These are phyloP conservation scores for Tachysurus vachellii DNA, from an alignment of 2,113 vertebrate species.

Conservation along the genomic window DNA sequence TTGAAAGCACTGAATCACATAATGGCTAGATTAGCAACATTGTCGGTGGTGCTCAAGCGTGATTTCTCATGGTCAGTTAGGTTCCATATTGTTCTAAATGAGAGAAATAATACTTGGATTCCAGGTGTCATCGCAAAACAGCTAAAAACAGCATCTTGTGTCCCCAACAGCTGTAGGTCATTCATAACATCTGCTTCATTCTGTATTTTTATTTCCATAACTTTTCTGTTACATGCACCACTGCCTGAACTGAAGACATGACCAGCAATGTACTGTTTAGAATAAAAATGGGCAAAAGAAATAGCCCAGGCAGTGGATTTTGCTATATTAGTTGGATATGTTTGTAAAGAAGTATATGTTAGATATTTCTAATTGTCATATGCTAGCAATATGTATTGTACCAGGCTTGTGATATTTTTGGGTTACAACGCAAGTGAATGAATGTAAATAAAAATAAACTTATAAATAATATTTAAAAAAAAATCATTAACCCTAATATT, in stretches of 20 bases:
- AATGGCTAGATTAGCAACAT: background rate
- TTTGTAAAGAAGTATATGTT: constrained; percentile 86
- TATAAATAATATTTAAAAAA: constrained; percentile 68
- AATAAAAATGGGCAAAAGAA: constrained; percentile 14
- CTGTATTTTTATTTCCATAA: constrained; percentile 58
- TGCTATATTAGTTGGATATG: constrained; percentile 78
- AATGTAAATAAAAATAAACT: constrained; percentile 82
- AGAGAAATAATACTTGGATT: background rate
- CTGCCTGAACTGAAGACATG: constrained; percentile 72
- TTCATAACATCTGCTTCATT: constrained; percentile 46
- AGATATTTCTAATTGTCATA: constrained; percentile 86
- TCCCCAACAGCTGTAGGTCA: constrained; percentile 23
- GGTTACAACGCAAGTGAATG: constrained; percentile 84
- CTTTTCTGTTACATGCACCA: constrained; percentile 62
- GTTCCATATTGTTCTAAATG: background rate
- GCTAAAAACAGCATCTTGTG: constrained; percentile 23
- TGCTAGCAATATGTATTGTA: constrained; percentile 92
- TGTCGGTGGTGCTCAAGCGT: background rate
- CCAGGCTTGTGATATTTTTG: constrained; percentile 85
- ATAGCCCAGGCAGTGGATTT: constrained; percentile 62
- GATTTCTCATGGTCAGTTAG: background rate
- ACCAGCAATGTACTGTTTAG: constrained; percentile 69
- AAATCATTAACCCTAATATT: constrained; percentile 73
- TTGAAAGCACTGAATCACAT: background rate
- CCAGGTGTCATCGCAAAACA: constrained; percentile 7